Base-by-base conservation (phyloP, 2,797 vertebrate species). In the Okamejei kenojei region DNA sequence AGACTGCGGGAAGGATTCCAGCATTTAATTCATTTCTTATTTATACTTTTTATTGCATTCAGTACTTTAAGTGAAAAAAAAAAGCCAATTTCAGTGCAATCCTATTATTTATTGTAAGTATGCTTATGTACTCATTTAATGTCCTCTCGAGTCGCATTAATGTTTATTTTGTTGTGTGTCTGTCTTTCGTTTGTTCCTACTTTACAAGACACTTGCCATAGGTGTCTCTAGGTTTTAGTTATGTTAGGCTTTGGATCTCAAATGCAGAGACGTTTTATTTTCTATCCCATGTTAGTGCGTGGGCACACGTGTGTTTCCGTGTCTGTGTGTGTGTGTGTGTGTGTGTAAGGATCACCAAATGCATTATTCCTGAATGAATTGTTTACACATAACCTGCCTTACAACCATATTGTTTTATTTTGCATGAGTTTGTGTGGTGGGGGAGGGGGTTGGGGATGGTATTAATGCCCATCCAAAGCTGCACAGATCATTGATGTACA, bases 41-140 rank as follows among this genome's bases (percentile, higher is more conserved):
- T 99, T 99, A 99, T 99, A 98, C 98, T 98, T 97, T 98, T 99
- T 99, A 98, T 98, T 98, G 98, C 98, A 98, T 99, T 98, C 98
- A 98, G 98, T 99, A 98, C 98, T 99, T 99, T 99, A 99, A 98
- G 26, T 74, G 71, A 74, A 99, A 26, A 88, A 88, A 29, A 99
- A 74, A 92, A 98, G 98, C 98, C 98, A 99, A 99, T 99, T 98
- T 99, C 98, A 99, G 98, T 99, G 99, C 99, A 99, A 99, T 99
- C 98, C 98, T 96, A 96, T 99, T 99, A 99, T 99, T 99, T 99
- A 99, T 99, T 99, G 97, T 99, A 98, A 98, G 96, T 98, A 97
- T 98, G 98, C 97, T 97, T 98, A 98, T 97, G 97, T 98, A 98
- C 98, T 98, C 98, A 98, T 98, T 97, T 95, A 95, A 96, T 96